Evolutionary conservation across 1,140 invertebrate genomes (phyloP), one percentile per base, ranked within the genome.

Genomic region (Pollicipes pollicipes): DNA sequence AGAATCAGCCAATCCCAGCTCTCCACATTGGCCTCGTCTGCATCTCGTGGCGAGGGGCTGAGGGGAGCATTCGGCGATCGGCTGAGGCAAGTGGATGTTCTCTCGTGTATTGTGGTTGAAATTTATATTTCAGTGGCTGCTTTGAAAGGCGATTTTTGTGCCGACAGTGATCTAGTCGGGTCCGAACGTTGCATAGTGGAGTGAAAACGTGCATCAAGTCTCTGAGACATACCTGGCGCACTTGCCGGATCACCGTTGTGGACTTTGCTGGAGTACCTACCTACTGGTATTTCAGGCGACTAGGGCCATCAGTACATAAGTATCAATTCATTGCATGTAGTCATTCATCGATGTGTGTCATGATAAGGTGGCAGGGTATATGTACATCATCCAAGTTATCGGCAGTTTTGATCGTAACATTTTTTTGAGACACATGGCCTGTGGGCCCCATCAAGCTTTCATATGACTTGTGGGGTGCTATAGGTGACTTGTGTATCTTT

Each of bases 51-150:
- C 30, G 35, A 37, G 30, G 10, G 45, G 26, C n/a, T 37, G 70
- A 17, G 37, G 35, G 67, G n/a, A 29, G 29, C 70, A 71, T 71
- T 71, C 70, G 70, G 58, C 70, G 70, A 71, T 71, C 70, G 70
- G 70, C 70, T 70, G 70, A 69, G 70, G 32, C n/a, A 68, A 71
- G 70, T 71, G 70, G 45, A 37, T 71, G 66, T 45, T 13, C 45
- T 58, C 45, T 71, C 67, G 45, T 37, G 30, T 21, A 3, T 68
- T 21, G 30, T 21, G 17, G 10, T 24, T 68, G 17, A 2, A 68
- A 2, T 58, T 58, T 58, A 3, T 10, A 21, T 10, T 58, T 10
- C 10, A 21, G 21, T 21, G 21, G 45, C 24, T 21, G 45, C 13
- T 21, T 24, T 21, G 13, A 3, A 58, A 21, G 45, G 13, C 45